Base-by-base conservation (phyloP, 2,113 vertebrate genomes). In the Carassius carassius region DNA sequence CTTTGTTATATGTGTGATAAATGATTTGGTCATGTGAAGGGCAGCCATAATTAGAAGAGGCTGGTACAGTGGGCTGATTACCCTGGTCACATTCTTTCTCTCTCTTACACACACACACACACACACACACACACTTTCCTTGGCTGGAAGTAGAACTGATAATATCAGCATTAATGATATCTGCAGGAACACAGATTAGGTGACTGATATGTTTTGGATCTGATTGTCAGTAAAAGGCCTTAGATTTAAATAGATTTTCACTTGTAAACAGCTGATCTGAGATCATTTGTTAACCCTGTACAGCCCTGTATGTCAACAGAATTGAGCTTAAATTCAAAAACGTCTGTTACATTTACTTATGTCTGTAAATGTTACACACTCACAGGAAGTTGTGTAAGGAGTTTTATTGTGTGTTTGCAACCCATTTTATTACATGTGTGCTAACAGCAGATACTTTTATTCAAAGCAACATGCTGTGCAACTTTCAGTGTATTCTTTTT, bases 1-100 rank as follows among this genome's bases (percentile, higher is more conserved):
- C 62, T 81, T 81, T 51, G 81, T 72, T 82, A 82, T 35, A 82
- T 25, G 47, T 72, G 65, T 82, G 65, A 82, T 82, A 82, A 56
- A 82, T 58, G 65, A 82, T 82, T 82, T 82, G 81, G 67, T 82
- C 63, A 82, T 25, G 67, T 82, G 81, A 82, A 82, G 81, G 81
- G 67, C 67, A 82, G 29, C 47, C 67, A 82, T 72, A 73, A 81
- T 81, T 81, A 81, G 79, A 81, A 81, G 25, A 81, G 79, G 63
- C 41, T 51, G 58, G 23, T 67, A 81, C 78, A 32, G 78, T 81
- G 78, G 10, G 62, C 23, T 81, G 62, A 81, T 69, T 67, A 81
- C 23, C 25, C 23, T 32, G 41, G 62, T 41, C 78, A 76, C 23
- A 17, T 8, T 76, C 49, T 47, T 16, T 23, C n/a, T 25, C 25